Evolutionary conservation across 2,888 invertebrate genomes (phyloP).

Genomic region (Argyresthia albistria): DNA sequence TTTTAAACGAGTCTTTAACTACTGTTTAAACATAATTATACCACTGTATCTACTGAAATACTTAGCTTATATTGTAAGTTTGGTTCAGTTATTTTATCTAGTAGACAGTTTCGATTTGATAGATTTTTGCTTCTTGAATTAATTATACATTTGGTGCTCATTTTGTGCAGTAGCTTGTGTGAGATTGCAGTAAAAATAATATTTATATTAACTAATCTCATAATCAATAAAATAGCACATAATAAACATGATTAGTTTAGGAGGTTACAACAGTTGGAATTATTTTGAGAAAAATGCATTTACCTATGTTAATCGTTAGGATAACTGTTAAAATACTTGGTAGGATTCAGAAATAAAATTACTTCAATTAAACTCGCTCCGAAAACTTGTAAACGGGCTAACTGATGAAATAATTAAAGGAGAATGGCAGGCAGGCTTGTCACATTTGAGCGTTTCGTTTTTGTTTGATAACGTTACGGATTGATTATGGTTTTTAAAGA

Average conservation of each 20-base stretch:
- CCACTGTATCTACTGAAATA: conserved; percentile 42
- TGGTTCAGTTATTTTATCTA: not conserved
- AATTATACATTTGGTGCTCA: conserved; percentile 31
- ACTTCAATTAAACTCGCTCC: too few species aligned
- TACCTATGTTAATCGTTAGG: conserved; percentile 23
- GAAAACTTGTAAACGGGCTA: too few species aligned
- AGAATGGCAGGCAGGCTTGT: too few species aligned
- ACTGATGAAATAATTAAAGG: too few species aligned
- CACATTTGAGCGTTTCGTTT: too few species aligned
- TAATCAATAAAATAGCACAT: conserved; percentile 15
- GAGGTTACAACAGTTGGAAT: conserved; percentile 28
- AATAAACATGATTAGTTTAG: conserved; percentile 17
- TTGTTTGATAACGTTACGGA: too few species aligned
- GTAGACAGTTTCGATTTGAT: not conserved
- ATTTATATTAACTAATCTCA: conserved; percentile 17
- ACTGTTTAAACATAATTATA: conserved; percentile 12
- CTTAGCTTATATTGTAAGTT: conserved; percentile 4
- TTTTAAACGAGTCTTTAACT: not conserved
- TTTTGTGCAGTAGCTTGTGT: conserved; percentile 41
- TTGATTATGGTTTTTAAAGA: too few species aligned
- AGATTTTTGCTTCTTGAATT: too few species aligned
- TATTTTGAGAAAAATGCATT: conserved; percentile 59
- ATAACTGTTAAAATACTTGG: conserved; percentile 1
- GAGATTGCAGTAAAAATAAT: conserved; percentile 13
- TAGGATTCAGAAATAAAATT: too few species aligned